Conservation (phyloP, 2,797 vertebrate genomes). For the Poeciliopsis gracilis region DNA sequence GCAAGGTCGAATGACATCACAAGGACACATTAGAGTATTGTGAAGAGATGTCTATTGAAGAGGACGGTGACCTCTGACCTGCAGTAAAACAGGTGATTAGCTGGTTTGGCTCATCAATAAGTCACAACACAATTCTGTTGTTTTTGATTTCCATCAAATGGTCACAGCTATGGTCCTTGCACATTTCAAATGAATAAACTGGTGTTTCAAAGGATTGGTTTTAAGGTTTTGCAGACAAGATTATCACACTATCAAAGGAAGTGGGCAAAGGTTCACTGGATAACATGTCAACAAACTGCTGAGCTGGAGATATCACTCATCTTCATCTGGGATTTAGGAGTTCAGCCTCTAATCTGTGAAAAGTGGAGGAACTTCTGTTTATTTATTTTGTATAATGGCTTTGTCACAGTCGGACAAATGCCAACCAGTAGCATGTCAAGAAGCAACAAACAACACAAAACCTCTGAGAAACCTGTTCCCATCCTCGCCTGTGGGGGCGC, state of each 20-base stretch:
- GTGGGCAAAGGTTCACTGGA: conserved; percentile 52
- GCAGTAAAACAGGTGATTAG: conserved; percentile 51
- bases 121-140: conserved; percentile 5
- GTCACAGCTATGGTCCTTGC: background rate
- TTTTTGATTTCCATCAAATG: conserved; percentile 8
- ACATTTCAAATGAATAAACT: background rate
- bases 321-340: background rate
- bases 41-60: conserved; percentile 42
- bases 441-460: too few species aligned
- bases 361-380: background rate
- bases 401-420: background rate
- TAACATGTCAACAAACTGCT: conserved; percentile 52
- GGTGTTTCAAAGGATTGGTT: background rate
- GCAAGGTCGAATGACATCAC: conserved; percentile 69
- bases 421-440: too few species aligned
- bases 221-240: conserved; percentile 26
- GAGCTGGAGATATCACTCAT: background rate
- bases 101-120: conserved; percentile 36
- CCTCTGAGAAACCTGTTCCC: too few species aligned
- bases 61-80: conserved; percentile 62
- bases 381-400: background rate
- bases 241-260: conserved; percentile 61
- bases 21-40: conserved; percentile 45
- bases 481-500: too few species aligned
- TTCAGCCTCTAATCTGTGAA: background rate